These are phyloP conservation scores for Campylomormyrus numenius DNA, from an alignment of 2,113 vertebrate genomes.

Conservation along the genomic window DNA sequence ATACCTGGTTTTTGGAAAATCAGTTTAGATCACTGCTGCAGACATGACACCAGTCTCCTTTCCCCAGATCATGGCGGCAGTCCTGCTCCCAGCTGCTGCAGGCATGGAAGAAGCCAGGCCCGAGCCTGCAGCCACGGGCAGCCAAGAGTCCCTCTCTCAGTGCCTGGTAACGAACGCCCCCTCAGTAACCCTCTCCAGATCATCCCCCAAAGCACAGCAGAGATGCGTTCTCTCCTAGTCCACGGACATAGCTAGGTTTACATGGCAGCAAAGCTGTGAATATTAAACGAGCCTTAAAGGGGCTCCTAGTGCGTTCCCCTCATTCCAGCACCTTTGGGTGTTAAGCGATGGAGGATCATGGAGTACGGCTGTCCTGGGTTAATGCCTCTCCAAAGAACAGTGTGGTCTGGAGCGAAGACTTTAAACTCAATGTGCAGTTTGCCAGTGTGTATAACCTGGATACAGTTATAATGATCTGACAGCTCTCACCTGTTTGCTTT, in stretches of 20 bases:
- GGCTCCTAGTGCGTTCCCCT: neutral
- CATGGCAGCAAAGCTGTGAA: conserved; percentile 37
- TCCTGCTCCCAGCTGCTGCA: conserved; percentile 33
- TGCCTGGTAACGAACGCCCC: conserved; percentile 58
- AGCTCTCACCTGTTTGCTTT: neutral
- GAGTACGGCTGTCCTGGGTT: neutral
- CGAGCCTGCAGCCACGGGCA: conserved; percentile 34
- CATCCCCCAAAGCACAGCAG: conserved; percentile 41
- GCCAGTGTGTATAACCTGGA: neutral
- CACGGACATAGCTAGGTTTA: conserved; percentile 34
- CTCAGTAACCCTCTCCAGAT: conserved; percentile 38
- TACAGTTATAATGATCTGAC: neutral
- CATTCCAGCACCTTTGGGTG: neutral
- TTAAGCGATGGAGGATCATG: conserved; percentile 10
- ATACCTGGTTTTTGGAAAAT: neutral
- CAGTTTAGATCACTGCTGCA: neutral
- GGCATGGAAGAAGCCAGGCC: conserved; percentile 38
- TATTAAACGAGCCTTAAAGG: neutral
- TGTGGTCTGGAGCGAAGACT: neutral
- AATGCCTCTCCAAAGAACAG: neutral
- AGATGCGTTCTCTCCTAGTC: conserved; percentile 60
- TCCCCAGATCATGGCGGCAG: conserved; percentile 45
- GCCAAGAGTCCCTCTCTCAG: conserved; percentile 39
- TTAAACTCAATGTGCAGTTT: neutral
- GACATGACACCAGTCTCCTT: conserved; percentile 28